A percentile compares a stretch with the other conserved stretches of the same genome.
phyloP scores from a whole-genome alignment of 2,888 invertebrate species.

The Leptopterna dolabrata region DNA sequence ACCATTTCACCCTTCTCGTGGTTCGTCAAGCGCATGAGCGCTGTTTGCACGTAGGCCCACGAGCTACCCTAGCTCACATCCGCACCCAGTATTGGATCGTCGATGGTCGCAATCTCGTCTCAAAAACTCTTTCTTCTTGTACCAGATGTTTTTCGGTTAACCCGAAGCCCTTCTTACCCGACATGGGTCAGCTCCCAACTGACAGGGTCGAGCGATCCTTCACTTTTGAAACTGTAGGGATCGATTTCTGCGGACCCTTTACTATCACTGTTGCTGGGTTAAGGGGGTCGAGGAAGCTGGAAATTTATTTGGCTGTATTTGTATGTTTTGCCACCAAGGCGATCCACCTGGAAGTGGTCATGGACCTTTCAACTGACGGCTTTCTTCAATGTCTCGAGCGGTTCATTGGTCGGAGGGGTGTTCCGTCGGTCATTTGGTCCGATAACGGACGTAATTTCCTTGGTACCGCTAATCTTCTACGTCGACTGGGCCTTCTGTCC shows the following conservation, averaged over 20 bases:
- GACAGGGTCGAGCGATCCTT: background rate
- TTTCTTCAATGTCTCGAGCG: background rate
- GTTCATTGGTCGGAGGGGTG: background rate
- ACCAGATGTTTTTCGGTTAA: background rate
- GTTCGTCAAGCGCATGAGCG: background rate
- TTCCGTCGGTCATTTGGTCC: background rate
- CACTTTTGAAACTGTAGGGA: background rate
- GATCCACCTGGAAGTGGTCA: constrained; percentile 8
- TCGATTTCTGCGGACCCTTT: background rate
- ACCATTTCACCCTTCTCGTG: background rate
- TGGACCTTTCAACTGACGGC: background rate
- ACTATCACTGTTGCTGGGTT: background rate
- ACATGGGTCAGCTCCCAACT: background rate
- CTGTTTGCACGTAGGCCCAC: background rate
- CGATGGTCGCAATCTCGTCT: background rate
- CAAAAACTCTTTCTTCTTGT: background rate
- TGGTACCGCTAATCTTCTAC: background rate
- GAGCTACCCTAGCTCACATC: background rate
- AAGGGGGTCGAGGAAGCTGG: background rate
- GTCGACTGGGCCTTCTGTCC: background rate
- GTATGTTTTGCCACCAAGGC: background rate
- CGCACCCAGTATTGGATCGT: background rate
- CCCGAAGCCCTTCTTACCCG: background rate
- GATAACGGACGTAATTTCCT: constrained; percentile 25
- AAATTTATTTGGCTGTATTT: background rate